Conservation (phyloP, 2,888 invertebrate genomes). For the Isotomurus palustris region DNA sequence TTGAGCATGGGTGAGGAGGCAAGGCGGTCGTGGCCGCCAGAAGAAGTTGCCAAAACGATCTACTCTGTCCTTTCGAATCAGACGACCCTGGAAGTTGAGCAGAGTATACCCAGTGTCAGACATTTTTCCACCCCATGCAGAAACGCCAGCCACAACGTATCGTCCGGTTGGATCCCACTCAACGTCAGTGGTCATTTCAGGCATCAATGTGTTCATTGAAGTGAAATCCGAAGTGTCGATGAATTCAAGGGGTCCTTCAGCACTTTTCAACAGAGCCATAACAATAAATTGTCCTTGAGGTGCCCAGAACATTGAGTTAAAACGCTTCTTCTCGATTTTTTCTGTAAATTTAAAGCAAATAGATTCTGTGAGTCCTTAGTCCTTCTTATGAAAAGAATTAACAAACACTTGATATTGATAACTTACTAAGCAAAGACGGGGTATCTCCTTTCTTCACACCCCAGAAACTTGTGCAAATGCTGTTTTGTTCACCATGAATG, state of each 20-base stretch:
- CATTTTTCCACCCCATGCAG: conserved; percentile 92
- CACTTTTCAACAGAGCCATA: conserved; percentile 76
- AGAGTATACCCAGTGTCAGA: conserved; percentile 83
- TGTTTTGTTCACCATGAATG: conserved; percentile 82
- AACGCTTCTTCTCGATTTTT: conserved; percentile 72
- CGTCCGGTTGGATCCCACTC: conserved; percentile 99
- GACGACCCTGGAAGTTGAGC: conserved; percentile 91
- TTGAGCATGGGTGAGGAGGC: conserved; percentile 74
- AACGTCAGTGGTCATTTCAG: conserved; percentile 85
- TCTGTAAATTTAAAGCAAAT: conserved; percentile 48
- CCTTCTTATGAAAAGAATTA: background rate
- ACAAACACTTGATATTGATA: conserved; percentile 33
- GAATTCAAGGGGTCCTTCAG: conserved; percentile 87
- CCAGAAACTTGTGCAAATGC: conserved; percentile 85
- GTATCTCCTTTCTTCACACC: conserved; percentile 85
- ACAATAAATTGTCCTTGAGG: conserved; percentile 94
- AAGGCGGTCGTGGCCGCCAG: conserved; percentile 92
- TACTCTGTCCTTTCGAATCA: conserved; percentile 73
- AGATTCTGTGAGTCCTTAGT: background rate
- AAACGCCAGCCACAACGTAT: conserved; percentile 91
- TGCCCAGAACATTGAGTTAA: conserved; percentile 89
- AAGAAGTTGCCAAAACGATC: conserved; percentile 91
- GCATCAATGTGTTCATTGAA: conserved; percentile 89
- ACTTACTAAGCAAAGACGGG: conserved; percentile 79
- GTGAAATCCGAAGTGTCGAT: conserved; percentile 93